These are phyloP conservation scores for Xenopus borealis DNA, from an alignment of 2,113 vertebrate species.

Conservation along the genomic window DNA sequence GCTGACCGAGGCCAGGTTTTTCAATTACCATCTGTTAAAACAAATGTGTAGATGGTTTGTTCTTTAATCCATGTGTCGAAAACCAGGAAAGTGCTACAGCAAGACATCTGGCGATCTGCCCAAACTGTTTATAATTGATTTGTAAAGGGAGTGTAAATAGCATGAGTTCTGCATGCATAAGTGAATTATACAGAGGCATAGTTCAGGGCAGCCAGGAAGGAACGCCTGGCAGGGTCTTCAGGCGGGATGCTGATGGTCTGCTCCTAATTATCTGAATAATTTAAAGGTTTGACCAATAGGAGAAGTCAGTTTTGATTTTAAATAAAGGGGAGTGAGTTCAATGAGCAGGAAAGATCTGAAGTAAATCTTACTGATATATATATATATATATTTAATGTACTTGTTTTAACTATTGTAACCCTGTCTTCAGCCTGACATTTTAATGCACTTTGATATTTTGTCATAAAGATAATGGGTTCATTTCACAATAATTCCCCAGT, in stretches of 20 bases:
- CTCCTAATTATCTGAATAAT: conserved; percentile 26
- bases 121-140: conserved; percentile 42
- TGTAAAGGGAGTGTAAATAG: conserved; percentile 35
- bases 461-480: conserved; percentile 18
- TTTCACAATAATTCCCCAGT: conserved; percentile 7
- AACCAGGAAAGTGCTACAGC: conserved; percentile 37
- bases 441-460: too few species aligned
- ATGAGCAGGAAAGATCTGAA: background rate
- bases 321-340: background rate
- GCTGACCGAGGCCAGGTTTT: conserved; percentile 29
- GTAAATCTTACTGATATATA: conserved; percentile 4
- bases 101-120: conserved; percentile 36
- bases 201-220: conserved; percentile 15
- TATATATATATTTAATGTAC: background rate
- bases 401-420: too few species aligned
- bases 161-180: conserved; percentile 27
- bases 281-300: conserved; percentile 9
- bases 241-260: too few species aligned
- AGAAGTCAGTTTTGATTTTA: conserved; percentile 6
- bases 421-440: too few species aligned
- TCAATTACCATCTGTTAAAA: conserved; percentile 43
- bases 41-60: conserved; percentile 38
- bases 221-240: background rate
- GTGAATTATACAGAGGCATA: background rate
- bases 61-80: conserved; percentile 34